phyloP scores from a whole-genome alignment of 2,888 invertebrate species.

The Clivina fossor region DNA sequence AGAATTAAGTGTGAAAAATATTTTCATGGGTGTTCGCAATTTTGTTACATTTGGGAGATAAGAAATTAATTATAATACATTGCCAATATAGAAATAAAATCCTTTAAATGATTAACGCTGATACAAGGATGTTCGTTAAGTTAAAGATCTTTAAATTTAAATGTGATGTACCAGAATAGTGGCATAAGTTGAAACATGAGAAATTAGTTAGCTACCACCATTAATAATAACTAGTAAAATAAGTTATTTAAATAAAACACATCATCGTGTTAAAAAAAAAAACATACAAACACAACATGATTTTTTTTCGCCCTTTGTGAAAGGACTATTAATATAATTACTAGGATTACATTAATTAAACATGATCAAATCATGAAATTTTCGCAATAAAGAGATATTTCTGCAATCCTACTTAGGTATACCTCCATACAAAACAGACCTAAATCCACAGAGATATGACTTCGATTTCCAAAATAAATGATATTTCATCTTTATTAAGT shows the following conservation, averaged over 20 bases:
- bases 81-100: too few species aligned
- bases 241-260: background rate
- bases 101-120: too few species aligned
- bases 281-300: constrained; percentile 8
- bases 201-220: constrained; percentile 31
- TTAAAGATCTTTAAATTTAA: too few species aligned
- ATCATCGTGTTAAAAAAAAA: constrained; percentile 2
- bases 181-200: too few species aligned
- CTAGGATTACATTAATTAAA: constrained; percentile 7
- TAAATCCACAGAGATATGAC: constrained; percentile 24
- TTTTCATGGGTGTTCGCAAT: too few species aligned
- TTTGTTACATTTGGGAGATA: too few species aligned
- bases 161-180: too few species aligned
- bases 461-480: constrained; percentile 22
- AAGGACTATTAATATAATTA: constrained; percentile 13
- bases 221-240: too few species aligned
- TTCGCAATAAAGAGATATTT: background rate
- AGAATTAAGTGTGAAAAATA: too few species aligned
- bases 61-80: too few species aligned
- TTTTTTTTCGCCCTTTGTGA: constrained; percentile 25
- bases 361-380: background rate
- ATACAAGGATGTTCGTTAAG: too few species aligned
- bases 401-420: background rate
- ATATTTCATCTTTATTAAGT: background rate
- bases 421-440: background rate